Evolutionary conservation across 2,888 invertebrate species (phyloP), one percentile per base, ranked within the genome.

Genomic region (Frankliniella fusca): DNA sequence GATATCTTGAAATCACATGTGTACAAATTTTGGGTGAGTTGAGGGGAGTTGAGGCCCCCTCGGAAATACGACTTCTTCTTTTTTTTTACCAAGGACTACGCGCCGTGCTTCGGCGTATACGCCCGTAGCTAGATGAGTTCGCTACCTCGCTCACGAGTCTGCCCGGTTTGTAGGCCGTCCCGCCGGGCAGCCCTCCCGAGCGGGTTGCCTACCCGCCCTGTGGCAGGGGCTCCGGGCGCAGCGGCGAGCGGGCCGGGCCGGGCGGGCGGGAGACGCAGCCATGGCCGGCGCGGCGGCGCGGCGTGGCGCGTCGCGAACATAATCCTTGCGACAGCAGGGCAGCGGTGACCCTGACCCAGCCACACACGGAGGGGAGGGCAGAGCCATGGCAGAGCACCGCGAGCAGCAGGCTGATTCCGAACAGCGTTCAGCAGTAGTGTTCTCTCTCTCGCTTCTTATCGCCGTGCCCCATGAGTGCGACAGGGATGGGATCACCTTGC

Each of bases 151-250:
- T 7, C 61, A 15, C 15, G 61, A 87, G 87, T 87, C 87, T 86
- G 87, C 87, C 86, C 86, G 85, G 85, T 86, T 87, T 85, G 86
- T 87, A 85, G 86, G 86, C 87, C 86, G 85, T 84, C 81, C 61
- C 28, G 81, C 81, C 70, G 83, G 80, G 82, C 85, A 85, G 85
- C 88, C 83, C 84, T 85, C 85, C 89, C 89, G 89, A 87, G 38
- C 83, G 83, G 82, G 86, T 86, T 87, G 84, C 84, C 84, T 85
- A 88, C 90, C 89, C 86, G 83, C 84, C 85, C 86, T 89, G 89
- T 88, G 88, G 87, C 88, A 15, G 61, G 20, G 20, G 61, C 15
- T 11, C 20, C 61, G 15, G 61, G 20, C 15, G 61, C 11, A 7
- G 61, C 61, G 20, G 12, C 54, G 3, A 20, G 15, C 20, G 54